Evolutionary conservation across 2,797 vertebrate genomes (phyloP).

Genomic region (Kryptopterus vitreolus): DNA sequence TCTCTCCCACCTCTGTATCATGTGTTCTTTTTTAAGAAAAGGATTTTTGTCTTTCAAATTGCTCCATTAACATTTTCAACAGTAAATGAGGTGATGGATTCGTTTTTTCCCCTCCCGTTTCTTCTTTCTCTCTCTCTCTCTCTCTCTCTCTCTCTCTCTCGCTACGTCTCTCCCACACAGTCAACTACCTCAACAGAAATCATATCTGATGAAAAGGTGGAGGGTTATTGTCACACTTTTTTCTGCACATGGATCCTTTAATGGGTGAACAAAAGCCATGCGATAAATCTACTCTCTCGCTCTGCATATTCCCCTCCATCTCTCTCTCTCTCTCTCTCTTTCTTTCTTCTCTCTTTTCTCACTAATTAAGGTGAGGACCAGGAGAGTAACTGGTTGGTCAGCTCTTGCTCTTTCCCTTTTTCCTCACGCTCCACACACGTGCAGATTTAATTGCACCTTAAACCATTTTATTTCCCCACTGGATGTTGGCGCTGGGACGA

Average conservation of each 20-base stretch:
- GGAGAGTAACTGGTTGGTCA: background rate
- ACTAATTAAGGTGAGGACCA: slow-evolving; percentile 7
- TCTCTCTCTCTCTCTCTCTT: background rate
- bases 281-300: slow-evolving; percentile 7
- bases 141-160: background rate
- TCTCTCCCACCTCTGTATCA: background rate
- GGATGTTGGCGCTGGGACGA: background rate
- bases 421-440: background rate
- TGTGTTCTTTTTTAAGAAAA: slow-evolving; percentile 1
- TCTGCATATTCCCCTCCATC: background rate
- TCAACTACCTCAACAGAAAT: slow-evolving; percentile 11
- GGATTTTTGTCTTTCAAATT: slow-evolving; percentile 1
- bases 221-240: slow-evolving; percentile 20
- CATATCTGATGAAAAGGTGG: slow-evolving; percentile 21
- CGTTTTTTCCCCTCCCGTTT: background rate
- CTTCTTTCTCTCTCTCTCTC: slow-evolving; percentile 10
- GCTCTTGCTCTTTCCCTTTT: background rate
- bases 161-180: background rate
- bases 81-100: slow-evolving; percentile 9
- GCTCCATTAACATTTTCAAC: background rate
- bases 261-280: background rate
- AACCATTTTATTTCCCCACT: background rate
- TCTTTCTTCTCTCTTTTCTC: too few relatives aligned
- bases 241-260: slow-evolving; percentile 3
- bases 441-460: slow-evolving; percentile 43